Percentiles rank a stretch among this genome's conserved stretches.
These are phyloP conservation scores for Apodemia duryi DNA, from an alignment of 2,888 invertebrate genomes.

Conservation along the genomic window DNA sequence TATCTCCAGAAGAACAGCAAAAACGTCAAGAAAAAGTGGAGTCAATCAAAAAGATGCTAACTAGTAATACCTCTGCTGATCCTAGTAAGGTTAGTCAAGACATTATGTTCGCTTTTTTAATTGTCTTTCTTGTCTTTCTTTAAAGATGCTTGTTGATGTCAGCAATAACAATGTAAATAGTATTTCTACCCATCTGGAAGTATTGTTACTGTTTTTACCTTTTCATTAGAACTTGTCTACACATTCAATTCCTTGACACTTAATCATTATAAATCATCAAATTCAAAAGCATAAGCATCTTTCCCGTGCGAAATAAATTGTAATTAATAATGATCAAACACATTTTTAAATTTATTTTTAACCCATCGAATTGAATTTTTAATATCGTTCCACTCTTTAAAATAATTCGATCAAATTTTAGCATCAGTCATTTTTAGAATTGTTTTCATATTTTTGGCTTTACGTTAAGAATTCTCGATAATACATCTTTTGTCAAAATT, in stretches of 20 bases:
- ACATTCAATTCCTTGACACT: neutral
- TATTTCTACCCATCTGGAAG: neutral
- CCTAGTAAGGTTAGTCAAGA: slow-evolving; percentile 57
- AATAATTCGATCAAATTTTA: too few relatives aligned
- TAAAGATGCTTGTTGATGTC: neutral
- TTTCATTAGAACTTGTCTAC: neutral
- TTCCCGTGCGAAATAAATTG: too few relatives aligned
- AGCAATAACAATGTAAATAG: neutral
- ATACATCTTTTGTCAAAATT: too few relatives aligned
- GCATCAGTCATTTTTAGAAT: too few relatives aligned
- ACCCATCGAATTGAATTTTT: too few relatives aligned
- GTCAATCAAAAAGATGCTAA: slow-evolving; percentile 93
- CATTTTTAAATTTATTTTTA: too few relatives aligned
- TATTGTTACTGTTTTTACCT: neutral
- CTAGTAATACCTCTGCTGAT: slow-evolving; percentile 79
- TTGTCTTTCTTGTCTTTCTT: slow-evolving; percentile 26
- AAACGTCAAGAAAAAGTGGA: slow-evolving; percentile 92
- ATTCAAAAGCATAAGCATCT: too few relatives aligned
- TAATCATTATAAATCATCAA: too few relatives aligned
- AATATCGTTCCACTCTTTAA: too few relatives aligned
- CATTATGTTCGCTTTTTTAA: neutral
- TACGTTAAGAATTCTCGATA: too few relatives aligned
- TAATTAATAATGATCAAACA: too few relatives aligned
- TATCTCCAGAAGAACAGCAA: slow-evolving; percentile 91
- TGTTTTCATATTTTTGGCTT: too few relatives aligned